Conservation (phyloP, 2,797 vertebrate species). For the Astyanax mexicanus region DNA sequence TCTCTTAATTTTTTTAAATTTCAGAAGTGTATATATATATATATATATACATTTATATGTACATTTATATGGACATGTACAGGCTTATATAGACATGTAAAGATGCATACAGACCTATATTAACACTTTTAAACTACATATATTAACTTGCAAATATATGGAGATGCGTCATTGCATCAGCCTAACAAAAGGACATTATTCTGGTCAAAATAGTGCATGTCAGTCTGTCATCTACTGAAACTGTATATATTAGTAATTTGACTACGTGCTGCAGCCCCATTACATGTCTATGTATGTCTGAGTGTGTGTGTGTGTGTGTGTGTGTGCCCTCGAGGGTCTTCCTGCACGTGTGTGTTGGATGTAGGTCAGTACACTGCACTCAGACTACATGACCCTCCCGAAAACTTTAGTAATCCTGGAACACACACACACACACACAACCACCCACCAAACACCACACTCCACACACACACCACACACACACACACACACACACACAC, state of each 20-base stretch:
- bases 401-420: not conserved
- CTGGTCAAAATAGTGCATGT: not conserved
- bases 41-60: no score
- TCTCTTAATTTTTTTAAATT: no score
- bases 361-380: slow-evolving; percentile 6
- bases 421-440: slow-evolving; percentile 5
- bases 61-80: no score
- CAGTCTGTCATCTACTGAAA: not conserved
- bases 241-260: not conserved
- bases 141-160: no score
- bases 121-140: no score
- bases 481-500: slow-evolving; percentile 4
- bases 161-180: no score
- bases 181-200: no score
- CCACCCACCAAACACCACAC: slow-evolving; percentile 10
- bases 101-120: no score
- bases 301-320: not conserved
- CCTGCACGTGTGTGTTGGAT: slow-evolving; percentile 11
- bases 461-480: slow-evolving; percentile 11
- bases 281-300: not conserved
- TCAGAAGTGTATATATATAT: no score
- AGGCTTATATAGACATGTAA: no score
- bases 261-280: not conserved
- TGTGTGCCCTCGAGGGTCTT: not conserved
- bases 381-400: not conserved